Evolutionary conservation across 2,888 invertebrate species (phyloP), one percentile per base, ranked within the genome.

Genomic region (Lingula anatina): DNA sequence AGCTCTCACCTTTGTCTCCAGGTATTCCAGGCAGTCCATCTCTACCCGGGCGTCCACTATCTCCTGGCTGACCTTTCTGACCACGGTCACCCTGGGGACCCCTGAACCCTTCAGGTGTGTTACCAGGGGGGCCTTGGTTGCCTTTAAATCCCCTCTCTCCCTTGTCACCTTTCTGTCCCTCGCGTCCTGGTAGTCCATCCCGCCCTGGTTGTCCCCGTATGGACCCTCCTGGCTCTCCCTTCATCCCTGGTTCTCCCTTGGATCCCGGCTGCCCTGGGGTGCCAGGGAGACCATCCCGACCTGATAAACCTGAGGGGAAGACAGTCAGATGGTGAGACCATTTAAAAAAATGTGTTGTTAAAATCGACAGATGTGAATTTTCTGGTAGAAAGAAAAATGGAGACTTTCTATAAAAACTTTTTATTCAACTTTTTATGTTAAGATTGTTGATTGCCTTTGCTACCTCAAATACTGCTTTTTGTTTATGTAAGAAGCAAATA

Each of bases 31-130:
- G 21, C 27, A 50, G 35, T 49, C 51, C 55, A 49, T 37, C 38
- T 28, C 25, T 51, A n/a, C 51, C 54, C 2, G 35, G 38, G 5
- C 5, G 35, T 18, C 52, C 52, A 28, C 38, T 26, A 23, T 44
- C 43, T 21, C 53, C 50, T 23, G 48, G 41, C 1, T 42, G 27
- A 46, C 53, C 53, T 9, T 54, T 54, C n/a, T 27, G 7, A n/a
- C 48, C 44, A 9, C 42, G 23, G 26, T 44, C 44, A 28, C 27
- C 36, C 7, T 7, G 43, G 15, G 15, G 15, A 31, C 31, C 31
- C 15, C 9, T 31, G 31, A 15, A 31, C 9, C 31, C n/a, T n/a
- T n/a, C n/a, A n/a, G n/a, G n/a, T n/a, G n/a, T n/a, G n/a, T n/a
- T n/a, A n/a, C n/a, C n/a, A n/a, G n/a, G n/a, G n/a, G n/a, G n/a